A percentile compares a stretch with the other conserved stretches of the same genome.
phyloP scores from a whole-genome alignment of 2,888 invertebrate genomes.

The Macaria liturata region DNA sequence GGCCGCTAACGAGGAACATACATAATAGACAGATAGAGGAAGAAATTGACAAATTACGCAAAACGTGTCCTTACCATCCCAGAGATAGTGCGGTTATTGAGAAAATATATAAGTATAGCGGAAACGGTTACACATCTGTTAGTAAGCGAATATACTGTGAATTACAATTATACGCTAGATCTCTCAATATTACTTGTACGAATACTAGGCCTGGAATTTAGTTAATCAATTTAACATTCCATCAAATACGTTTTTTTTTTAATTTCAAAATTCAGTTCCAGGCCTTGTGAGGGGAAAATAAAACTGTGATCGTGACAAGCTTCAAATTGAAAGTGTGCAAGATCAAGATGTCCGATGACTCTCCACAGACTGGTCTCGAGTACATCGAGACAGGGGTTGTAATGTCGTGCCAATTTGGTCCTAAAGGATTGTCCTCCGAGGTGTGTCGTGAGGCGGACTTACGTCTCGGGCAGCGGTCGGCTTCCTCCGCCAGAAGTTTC shows the following conservation, averaged over 20 bases:
- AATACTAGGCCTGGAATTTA: slow-evolving; percentile 24
- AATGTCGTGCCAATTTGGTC: slow-evolving; percentile 34
- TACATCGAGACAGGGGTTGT: slow-evolving; percentile 1
- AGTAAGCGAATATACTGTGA: slow-evolving; percentile 61
- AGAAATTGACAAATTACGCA: slow-evolving; percentile 59
- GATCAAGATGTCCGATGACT: slow-evolving; percentile 13
- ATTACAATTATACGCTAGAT: slow-evolving; percentile 37
- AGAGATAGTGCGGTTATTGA: slow-evolving; percentile 69
- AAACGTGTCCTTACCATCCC: slow-evolving; percentile 76
- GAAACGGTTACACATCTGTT: slow-evolving; percentile 54
- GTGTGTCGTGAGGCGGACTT: slow-evolving; percentile 52
- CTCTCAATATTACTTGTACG: slow-evolving; percentile 19
- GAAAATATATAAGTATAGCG: slow-evolving; percentile 69
- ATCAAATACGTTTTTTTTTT: background rate
- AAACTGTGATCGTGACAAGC: slow-evolving; percentile 45
- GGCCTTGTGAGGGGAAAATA: slow-evolving; percentile 22
- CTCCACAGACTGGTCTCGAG: slow-evolving; percentile 30
- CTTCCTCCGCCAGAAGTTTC: slow-evolving; percentile 91
- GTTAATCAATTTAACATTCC: slow-evolving; percentile 16
- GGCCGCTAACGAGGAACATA: slow-evolving; percentile 55
- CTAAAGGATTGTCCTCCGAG: slow-evolving; percentile 66
- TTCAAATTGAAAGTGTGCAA: slow-evolving; percentile 34
- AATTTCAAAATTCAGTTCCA: slow-evolving; percentile 3
- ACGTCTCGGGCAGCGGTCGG: slow-evolving; percentile 88
- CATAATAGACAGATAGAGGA: slow-evolving; percentile 40